Base-by-base conservation (phyloP, 2,113 vertebrate species). In the Muntiacus muntjak region DNA sequence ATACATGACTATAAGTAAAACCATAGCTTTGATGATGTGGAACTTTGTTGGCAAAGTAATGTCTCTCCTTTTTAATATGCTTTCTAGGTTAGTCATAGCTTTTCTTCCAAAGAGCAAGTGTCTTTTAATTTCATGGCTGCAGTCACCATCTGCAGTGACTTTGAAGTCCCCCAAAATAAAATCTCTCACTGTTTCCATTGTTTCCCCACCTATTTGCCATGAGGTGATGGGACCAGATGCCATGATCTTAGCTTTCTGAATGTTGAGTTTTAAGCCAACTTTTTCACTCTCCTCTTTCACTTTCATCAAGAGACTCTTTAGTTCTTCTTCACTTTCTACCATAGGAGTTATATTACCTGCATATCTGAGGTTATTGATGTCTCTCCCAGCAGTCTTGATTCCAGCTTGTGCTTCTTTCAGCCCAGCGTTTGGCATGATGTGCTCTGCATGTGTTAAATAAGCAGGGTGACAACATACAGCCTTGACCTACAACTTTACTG, bases 401-500 rank as follows among this genome's bases (percentile, higher is more conserved):
- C 0, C 33, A 67, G 62, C 33, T 67, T n/a, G 33, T 67, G 3
- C 16, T 67, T n/a, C 28, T n/a, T n/a, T 15, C 33, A 1, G 30
- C 16, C 62, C 7, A 3, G 33, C 15, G 7, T n/a, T 64, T n/a
- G 2, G 7, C 33, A 10, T 19, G 33, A 67, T n/a, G 33, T n/a
- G 16, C 16, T n/a, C 16, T n/a, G 16, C 62, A 67, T 67, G 19
- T n/a, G 15, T n/a, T 67, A 67, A 67, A 67, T 67, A 67, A 67
- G 4, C 7, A 17, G 1, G 15, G 33, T n/a, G 1, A 19, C 62
- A n/a, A 9, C n/a, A 67, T 67, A n/a, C 16, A 10, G 16, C 33
- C 16, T 67, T 67, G 62, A 67, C 0, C 0, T n/a, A 19, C 33
- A 19, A 4, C 0, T 67, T 67, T 67, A n/a, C 62, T 10, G 1